Evolutionary conservation across 2,113 vertebrate species (phyloP).

Genomic region (Circaetus cinerascens): DNA sequence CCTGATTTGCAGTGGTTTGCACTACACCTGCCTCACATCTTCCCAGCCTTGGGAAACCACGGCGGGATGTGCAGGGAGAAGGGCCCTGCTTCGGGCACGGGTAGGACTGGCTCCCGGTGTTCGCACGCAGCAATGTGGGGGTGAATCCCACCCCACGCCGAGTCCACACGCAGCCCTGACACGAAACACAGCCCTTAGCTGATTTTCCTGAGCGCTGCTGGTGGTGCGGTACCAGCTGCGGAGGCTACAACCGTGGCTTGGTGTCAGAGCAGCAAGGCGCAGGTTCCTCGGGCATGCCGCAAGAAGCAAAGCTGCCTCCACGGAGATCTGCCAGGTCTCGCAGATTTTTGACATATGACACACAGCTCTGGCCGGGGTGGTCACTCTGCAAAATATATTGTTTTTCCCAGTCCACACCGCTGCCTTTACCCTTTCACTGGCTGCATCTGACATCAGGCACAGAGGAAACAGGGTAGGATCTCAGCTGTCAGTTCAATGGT

Average conservation of each 20-base stretch:
- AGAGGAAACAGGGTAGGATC: background rate
- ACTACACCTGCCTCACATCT: background rate
- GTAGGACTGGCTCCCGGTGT: background rate
- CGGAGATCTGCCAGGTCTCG: background rate
- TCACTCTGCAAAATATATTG: background rate
- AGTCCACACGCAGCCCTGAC: background rate
- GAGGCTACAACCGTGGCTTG: background rate
- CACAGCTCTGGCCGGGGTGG: background rate
- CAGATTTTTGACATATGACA: background rate
- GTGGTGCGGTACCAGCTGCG: fast-evolving
- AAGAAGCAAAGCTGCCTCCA: background rate
- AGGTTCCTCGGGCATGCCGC: background rate
- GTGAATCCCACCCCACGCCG: background rate
- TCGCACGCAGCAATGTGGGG: background rate
- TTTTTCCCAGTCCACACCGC: background rate
- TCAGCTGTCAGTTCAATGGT: background rate
- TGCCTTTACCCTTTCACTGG: background rate
- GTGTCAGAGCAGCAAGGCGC: background rate
- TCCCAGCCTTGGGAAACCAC: background rate
- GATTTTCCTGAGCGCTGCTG: background rate
- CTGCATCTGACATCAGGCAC: background rate
- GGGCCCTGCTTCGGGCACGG: background rate
- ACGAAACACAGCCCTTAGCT: background rate
- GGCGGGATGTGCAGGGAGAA: background rate
- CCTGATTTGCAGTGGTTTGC: background rate